Evolutionary conservation across 2,888 invertebrate genomes (phyloP).

Genomic region (Apocheima hispidaria): DNA sequence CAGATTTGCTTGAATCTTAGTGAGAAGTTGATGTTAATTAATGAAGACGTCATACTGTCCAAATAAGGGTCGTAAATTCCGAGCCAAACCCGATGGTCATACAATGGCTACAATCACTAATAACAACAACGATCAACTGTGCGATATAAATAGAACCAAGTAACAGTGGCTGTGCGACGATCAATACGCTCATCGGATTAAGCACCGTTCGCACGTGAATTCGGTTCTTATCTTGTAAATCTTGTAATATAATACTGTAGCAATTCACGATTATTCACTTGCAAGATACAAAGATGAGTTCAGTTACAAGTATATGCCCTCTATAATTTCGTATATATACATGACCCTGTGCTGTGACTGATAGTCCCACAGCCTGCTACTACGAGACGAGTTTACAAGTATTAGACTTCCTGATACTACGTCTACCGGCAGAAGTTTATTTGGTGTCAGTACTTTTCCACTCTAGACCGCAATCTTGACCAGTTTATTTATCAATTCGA

Average conservation of each 20-base stretch:
- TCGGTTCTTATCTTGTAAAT: neutral
- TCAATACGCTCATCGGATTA: constrained; percentile 14
- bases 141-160: constrained; percentile 24
- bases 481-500: constrained; percentile 1
- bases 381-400: neutral
- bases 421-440: neutral
- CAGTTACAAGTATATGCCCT: neutral
- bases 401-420: neutral
- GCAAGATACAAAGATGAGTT: neutral
- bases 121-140: constrained; percentile 8
- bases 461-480: neutral
- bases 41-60: constrained; percentile 11
- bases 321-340: neutral
- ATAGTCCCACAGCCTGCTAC: neutral
- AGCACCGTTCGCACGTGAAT: neutral
- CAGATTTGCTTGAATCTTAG: neutral
- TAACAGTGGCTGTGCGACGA: constrained; percentile 11
- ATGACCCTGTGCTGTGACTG: neutral
- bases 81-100: constrained; percentile 3
- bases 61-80: constrained; percentile 16
- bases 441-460: constrained; percentile 5
- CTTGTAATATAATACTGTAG: neutral
- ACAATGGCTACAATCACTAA: no score
- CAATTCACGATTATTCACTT: neutral
- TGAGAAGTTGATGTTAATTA: neutral